Conservation (phyloP, 92 coral and sea anemone species). For the Nematostella vectensis region DNA sequence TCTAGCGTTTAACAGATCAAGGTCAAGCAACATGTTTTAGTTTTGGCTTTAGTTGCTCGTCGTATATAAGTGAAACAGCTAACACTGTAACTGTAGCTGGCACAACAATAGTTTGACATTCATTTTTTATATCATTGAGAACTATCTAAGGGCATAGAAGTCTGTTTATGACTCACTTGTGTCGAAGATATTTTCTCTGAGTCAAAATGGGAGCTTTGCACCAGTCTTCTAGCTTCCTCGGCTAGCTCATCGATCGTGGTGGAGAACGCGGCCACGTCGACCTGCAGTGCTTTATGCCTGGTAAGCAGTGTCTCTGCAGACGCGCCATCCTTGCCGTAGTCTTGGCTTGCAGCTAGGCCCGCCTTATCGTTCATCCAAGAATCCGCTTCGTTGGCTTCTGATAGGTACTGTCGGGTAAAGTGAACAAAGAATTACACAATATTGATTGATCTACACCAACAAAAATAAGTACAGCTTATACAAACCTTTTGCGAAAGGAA, state of each 20-base stretch:
- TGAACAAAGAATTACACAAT: too few species aligned
- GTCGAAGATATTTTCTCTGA: slow-evolving; percentile 46
- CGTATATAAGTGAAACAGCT: too few species aligned
- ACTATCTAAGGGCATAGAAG: too few species aligned
- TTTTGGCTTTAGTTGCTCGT: too few species aligned
- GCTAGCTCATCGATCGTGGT: slow-evolving; percentile 54
- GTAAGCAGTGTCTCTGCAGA: slow-evolving; percentile 79
- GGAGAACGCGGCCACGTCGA: slow-evolving; percentile 65
- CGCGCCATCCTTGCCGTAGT: slow-evolving; percentile 86
- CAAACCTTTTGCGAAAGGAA: slow-evolving; percentile 76
- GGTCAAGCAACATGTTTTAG: too few species aligned
- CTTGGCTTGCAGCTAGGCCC: slow-evolving; percentile 84
- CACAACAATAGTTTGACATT: too few species aligned
- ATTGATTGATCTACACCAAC: too few species aligned
- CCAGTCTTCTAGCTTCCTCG: slow-evolving; percentile 67
- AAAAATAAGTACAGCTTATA: too few species aligned
- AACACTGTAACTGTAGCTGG: too few species aligned
- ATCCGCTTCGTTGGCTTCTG: slow-evolving; percentile 95
- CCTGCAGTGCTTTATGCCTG: slow-evolving; percentile 71
- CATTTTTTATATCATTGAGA: too few species aligned
- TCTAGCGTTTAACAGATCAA: too few species aligned
- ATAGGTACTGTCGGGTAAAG: slow-evolving; percentile 47
- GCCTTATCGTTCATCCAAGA: slow-evolving; percentile 99
- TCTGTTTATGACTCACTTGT: too few species aligned
- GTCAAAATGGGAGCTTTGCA: slow-evolving; percentile 55